Conservation (phyloP, 2,888 invertebrate species). For the Ophion obscuratus region DNA sequence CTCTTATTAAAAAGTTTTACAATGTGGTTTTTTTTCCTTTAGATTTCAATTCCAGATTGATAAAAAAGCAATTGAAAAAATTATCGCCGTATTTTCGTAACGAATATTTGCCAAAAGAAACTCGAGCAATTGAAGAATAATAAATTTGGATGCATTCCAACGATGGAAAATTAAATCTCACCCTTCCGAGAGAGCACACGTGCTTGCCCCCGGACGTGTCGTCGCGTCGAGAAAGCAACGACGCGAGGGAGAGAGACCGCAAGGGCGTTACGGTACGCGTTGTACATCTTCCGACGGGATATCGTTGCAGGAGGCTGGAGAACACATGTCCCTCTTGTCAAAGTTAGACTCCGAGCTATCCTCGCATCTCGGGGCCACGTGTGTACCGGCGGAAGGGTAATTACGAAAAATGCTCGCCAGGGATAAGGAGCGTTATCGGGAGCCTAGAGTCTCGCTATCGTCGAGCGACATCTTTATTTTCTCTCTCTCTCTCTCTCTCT, state of each 20-base stretch:
- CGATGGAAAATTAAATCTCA: too few relatives aligned
- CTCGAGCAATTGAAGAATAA: too few relatives aligned
- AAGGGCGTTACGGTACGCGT: conserved; percentile 39
- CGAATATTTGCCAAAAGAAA: too few relatives aligned
- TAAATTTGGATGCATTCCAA: too few relatives aligned
- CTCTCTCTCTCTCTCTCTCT: background rate
- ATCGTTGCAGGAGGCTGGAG: conserved; percentile 82
- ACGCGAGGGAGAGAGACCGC: conserved; percentile 13
- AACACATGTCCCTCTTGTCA: conserved; percentile 81
- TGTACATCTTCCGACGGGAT: conserved; percentile 70
- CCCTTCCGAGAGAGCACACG: conserved; percentile 38
- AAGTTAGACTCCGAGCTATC: conserved; percentile 22
- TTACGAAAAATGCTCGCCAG: conserved; percentile 13
- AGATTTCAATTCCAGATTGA: background rate
- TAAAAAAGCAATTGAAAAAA: background rate
- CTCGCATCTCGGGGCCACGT: conserved; percentile 76
- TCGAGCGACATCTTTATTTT: background rate
- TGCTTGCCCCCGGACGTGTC: conserved; percentile 21
- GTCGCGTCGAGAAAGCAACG: conserved; percentile 31
- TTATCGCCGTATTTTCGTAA: too few relatives aligned
- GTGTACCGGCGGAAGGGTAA: conserved; percentile 72
- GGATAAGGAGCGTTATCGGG: background rate
- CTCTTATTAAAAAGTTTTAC: too few relatives aligned
- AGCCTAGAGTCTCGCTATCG: background rate
- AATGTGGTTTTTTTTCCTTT: too few relatives aligned